phyloP scores from a whole-genome alignment of 2,888 invertebrate genomes.

The Ischnura elegans region DNA sequence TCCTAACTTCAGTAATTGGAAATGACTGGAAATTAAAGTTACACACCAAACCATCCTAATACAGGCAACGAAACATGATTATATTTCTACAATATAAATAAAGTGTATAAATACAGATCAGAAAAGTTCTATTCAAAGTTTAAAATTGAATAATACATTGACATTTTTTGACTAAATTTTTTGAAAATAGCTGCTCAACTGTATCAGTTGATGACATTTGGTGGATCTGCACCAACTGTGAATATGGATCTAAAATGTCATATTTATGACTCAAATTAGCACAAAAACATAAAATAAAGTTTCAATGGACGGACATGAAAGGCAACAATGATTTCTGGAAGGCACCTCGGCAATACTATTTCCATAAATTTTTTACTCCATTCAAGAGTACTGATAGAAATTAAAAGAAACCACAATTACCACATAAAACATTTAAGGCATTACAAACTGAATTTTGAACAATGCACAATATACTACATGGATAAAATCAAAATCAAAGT shows the following conservation, averaged over 20 bases:
- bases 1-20: neutral
- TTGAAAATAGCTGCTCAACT: neutral
- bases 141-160: neutral
- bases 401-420: neutral
- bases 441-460: neutral
- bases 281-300: constrained; percentile 14
- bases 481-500: neutral
- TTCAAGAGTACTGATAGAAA: neutral
- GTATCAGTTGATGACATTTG: neutral
- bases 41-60: neutral
- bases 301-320: constrained; percentile 46
- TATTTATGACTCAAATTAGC: constrained; percentile 3
- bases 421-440: constrained; percentile 7
- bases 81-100: neutral
- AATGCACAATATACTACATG: neutral
- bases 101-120: neutral
- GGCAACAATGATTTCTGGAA: constrained; percentile 34
- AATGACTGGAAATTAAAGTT: neutral
- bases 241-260: constrained; percentile 19
- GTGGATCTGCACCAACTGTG: neutral
- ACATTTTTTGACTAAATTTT: neutral
- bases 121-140: neutral
- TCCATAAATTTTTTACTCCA: neutral
- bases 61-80: neutral
- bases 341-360: constrained; percentile 36